phyloP scores from a whole-genome alignment of 1,140 invertebrate genomes.

The Thaumetopoea pityocampa region DNA sequence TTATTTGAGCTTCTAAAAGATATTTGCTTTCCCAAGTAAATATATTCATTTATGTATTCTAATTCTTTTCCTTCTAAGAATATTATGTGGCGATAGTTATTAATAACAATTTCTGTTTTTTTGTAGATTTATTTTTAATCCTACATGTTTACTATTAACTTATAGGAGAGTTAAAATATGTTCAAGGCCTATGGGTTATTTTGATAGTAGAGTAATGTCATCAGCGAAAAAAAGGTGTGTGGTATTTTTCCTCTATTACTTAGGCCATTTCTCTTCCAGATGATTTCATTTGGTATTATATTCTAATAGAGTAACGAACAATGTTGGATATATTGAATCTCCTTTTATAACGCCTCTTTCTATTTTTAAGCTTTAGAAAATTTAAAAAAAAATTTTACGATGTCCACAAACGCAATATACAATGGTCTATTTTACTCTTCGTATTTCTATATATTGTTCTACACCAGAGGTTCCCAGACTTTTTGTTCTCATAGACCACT shows the following conservation, averaged over 20 bases:
- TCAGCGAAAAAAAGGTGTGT: conserved; percentile 37
- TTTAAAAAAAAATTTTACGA: conserved; percentile 7
- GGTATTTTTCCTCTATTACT: conserved; percentile 25
- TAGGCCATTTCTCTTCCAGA: conserved; percentile 21
- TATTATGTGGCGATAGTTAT: conserved; percentile 3
- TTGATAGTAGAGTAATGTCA: conserved; percentile 28
- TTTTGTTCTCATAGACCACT: no score
- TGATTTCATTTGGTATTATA: conserved; percentile 22
- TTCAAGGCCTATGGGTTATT: conserved; percentile 13
- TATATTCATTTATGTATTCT: conserved; percentile 14
- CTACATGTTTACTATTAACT: conserved; percentile 6
- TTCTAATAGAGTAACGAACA: conserved; percentile 20
- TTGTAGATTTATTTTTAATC: conserved; percentile 11
- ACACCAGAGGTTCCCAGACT: no score
- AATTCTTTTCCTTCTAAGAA: conserved; percentile 5
- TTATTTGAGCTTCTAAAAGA: conserved; percentile 6
- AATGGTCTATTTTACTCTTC: conserved; percentile 6
- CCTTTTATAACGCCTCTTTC: conserved; percentile 17
- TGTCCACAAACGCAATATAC: conserved; percentile 13
- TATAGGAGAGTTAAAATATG: conserved; percentile 11
- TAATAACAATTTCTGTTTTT: conserved; percentile 12
- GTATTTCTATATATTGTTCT: conserved; percentile 12
- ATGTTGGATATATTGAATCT: conserved; percentile 17
- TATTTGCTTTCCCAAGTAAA: conserved; percentile 9
- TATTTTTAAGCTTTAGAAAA: no score